Evolutionary conservation across 2,888 invertebrate genomes (phyloP).

Genomic region (Eupithecia vulgata): DNA sequence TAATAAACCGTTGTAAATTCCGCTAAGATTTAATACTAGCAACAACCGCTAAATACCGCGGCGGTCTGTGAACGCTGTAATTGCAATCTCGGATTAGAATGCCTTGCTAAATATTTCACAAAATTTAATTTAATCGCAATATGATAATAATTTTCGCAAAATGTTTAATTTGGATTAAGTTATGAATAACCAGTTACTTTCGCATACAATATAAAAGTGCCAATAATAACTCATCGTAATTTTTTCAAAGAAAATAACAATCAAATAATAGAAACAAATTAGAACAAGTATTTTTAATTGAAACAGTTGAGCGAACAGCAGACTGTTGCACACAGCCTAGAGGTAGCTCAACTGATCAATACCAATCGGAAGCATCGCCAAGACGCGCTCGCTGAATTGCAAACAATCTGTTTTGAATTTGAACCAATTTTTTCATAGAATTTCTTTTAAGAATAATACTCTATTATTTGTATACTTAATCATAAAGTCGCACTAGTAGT

Average conservation of each 20-base stretch:
- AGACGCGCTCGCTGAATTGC: neutral
- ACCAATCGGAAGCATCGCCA: neutral
- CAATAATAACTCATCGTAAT: too few species aligned
- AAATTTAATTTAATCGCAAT: conserved; percentile 4
- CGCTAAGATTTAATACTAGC: conserved; percentile 45
- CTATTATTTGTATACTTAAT: neutral
- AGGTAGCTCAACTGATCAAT: neutral
- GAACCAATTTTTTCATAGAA: neutral
- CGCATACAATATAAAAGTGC: too few species aligned
- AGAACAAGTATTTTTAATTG: too few species aligned
- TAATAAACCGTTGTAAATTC: conserved; percentile 9
- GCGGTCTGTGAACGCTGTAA: conserved; percentile 44
- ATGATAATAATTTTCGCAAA: neutral
- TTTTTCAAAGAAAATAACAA: too few species aligned
- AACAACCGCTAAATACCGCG: conserved; percentile 45
- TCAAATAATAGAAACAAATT: too few species aligned
- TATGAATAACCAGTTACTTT: neutral
- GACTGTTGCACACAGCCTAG: too few species aligned
- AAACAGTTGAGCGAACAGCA: too few species aligned
- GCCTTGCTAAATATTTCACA: conserved; percentile 9
- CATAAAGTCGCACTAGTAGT: neutral
- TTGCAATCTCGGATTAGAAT: conserved; percentile 43
- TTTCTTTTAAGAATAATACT: neutral
- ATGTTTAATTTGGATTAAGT: neutral
- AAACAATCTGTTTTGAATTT: neutral